Evolutionary conservation across 2,113 vertebrate species (phyloP).

Genomic region (Porphyrio hochstetteri): DNA sequence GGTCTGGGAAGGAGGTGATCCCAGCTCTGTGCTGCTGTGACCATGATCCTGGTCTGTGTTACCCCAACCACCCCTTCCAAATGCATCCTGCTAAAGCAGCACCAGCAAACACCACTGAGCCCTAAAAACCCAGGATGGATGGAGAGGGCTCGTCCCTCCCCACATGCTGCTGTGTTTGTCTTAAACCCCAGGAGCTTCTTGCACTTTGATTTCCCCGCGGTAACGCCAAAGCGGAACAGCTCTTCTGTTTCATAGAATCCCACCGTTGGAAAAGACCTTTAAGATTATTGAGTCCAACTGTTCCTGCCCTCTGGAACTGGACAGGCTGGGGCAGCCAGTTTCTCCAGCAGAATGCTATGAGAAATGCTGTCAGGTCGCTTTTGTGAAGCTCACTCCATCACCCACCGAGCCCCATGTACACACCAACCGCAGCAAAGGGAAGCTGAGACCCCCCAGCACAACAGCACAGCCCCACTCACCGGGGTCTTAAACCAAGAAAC

Average conservation of each 20-base stretch:
- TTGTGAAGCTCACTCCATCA: neutral
- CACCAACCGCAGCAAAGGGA: fast-evolving
- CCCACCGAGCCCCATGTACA: fast-evolving
- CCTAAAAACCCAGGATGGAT: neutral
- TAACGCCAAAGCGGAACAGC: neutral
- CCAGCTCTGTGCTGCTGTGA: fast-evolving
- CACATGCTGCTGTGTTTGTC: neutral
- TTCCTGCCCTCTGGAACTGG: too few relatives aligned
- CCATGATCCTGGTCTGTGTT: fast-evolving
- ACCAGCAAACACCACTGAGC: neutral
- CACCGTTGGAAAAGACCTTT: too few relatives aligned
- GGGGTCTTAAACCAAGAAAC: neutral
- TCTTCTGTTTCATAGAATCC: neutral
- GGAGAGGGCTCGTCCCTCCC: neutral
- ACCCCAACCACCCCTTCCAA: neutral
- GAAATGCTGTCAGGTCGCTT: neutral
- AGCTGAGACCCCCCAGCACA: neutral
- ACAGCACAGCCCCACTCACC: fast-evolving
- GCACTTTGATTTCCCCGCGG: neutral
- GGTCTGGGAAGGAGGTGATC: neutral
- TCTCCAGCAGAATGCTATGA: too few relatives aligned
- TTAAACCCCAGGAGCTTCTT: neutral
- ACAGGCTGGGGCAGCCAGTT: too few relatives aligned
- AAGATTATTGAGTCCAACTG: too few relatives aligned
- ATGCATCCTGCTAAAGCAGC: neutral